Conservation (phyloP, 2,113 vertebrate genomes). For the Axis porcinus region DNA sequence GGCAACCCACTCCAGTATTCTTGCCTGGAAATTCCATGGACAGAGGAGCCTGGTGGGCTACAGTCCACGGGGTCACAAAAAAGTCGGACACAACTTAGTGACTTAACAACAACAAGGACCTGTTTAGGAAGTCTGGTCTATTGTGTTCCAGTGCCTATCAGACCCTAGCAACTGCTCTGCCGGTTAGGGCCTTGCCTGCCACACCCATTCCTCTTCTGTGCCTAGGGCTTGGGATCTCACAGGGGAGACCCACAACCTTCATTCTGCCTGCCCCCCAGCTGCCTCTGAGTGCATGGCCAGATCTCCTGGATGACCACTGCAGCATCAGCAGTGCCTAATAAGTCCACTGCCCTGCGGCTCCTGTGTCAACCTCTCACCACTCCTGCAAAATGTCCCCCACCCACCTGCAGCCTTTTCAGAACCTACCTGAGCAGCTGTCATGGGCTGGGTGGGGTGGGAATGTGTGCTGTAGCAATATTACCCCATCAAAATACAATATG, state of each 20-base stretch:
- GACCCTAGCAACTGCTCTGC: background rate
- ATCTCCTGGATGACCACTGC: background rate
- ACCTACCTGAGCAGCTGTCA: background rate
- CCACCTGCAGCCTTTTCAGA: background rate
- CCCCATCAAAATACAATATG: background rate
- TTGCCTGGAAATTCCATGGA: background rate
- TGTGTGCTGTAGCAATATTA: background rate
- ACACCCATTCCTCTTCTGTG: background rate
- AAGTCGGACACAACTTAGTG: background rate
- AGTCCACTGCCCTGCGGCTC: background rate
- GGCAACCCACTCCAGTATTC: background rate
- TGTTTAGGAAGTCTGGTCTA: background rate
- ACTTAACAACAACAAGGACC: too few species aligned
- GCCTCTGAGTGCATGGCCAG: background rate
- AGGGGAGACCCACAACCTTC: background rate
- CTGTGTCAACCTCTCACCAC: fast-evolving
- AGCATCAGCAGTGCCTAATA: background rate
- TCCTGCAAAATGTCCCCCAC: background rate
- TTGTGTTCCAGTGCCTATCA: too few species aligned
- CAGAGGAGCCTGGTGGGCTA: background rate
- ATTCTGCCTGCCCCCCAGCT: background rate
- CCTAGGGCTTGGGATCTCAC: background rate
- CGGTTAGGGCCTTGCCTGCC: fast-evolving
- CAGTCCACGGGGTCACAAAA: background rate
- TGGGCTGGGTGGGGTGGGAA: background rate